Evolutionary conservation across 1,140 invertebrate genomes (phyloP).

Genomic region (Bombus turneri): DNA sequence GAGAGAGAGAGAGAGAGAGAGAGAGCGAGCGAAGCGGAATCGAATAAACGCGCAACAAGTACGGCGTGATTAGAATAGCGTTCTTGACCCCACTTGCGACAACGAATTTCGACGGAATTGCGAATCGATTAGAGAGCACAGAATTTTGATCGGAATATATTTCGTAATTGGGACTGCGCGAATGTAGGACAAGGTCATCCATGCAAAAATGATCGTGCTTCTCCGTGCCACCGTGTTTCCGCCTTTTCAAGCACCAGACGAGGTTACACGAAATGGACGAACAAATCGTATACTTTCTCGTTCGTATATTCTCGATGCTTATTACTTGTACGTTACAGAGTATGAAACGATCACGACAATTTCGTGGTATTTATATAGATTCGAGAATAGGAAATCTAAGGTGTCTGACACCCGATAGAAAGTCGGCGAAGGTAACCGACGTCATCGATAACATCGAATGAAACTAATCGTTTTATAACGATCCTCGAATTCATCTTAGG

Average conservation of each 20-base stretch:
- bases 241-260: background rate
- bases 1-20: background rate
- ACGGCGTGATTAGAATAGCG: slow-evolving; percentile 10
- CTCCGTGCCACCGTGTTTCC: background rate
- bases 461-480: background rate
- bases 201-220: slow-evolving; percentile 56
- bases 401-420: background rate
- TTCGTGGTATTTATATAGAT: too few relatives aligned
- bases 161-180: slow-evolving; percentile 26
- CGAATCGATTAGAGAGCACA: background rate
- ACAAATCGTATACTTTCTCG: too few relatives aligned
- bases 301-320: too few relatives aligned
- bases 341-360: too few relatives aligned
- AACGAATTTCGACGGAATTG: background rate
- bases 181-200: slow-evolving; percentile 68
- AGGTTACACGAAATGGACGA: background rate
- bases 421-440: background rate
- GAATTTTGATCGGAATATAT: slow-evolving; percentile 23
- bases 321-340: too few relatives aligned
- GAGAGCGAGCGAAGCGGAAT: background rate
- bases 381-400: background rate
- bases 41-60: slow-evolving; percentile 15
- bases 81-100: slow-evolving; percentile 17
- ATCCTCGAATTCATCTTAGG: background rate
- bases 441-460: background rate